Conservation (phyloP, 1,140 invertebrate species). For the Scaptomyza hsui region DNA sequence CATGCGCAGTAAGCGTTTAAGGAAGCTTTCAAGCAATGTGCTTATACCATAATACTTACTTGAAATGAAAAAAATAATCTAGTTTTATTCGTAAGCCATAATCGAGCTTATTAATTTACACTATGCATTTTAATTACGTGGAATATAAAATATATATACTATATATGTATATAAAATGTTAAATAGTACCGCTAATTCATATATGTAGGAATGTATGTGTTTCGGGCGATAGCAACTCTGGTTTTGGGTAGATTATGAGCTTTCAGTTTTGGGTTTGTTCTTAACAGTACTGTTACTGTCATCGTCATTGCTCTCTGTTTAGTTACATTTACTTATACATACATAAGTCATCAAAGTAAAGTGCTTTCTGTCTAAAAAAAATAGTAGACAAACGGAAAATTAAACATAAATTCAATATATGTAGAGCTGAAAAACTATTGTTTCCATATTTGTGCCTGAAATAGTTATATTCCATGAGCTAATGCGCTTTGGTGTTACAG, state of each 20-base stretch:
- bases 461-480: constrained; percentile 9
- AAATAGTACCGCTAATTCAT: neutral
- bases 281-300: constrained; percentile 22
- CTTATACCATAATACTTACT: neutral
- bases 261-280: constrained; percentile 28
- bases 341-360: constrained; percentile 34
- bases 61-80: too few species aligned
- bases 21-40: constrained; percentile 40
- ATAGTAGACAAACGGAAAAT: constrained; percentile 1
- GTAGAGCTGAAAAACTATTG: neutral
- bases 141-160: neutral
- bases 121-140: constrained; percentile 17
- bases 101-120: constrained; percentile 22
- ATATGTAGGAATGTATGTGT: constrained; percentile 1
- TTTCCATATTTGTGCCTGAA: constrained; percentile 19
- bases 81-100: too few species aligned
- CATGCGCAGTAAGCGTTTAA: constrained; percentile 41
- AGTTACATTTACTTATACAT: constrained; percentile 45
- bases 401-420: constrained; percentile 6
- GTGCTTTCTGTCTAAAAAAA: constrained; percentile 32
- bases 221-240: constrained; percentile 14
- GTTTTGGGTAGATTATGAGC: constrained; percentile 10
- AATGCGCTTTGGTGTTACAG: constrained; percentile 1
- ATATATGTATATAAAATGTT: neutral
- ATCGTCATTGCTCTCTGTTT: constrained; percentile 34